A percentile compares a stretch with the other conserved stretches of the same genome.
These are phyloP conservation scores for Bombus polaris DNA, from an alignment of 1,140 invertebrate genomes.

Conservation along the genomic window DNA sequence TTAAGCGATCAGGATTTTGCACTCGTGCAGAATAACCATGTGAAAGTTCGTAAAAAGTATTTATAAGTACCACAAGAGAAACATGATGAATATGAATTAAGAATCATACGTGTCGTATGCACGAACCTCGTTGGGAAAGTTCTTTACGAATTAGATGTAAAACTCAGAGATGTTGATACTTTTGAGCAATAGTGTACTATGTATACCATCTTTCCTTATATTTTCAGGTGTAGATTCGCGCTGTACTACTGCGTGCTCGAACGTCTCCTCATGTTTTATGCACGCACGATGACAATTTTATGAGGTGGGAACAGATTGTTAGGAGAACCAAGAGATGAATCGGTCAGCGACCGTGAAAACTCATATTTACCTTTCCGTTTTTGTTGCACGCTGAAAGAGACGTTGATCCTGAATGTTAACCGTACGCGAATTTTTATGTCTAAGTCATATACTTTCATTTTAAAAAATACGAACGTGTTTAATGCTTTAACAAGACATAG, in stretches of 20 bases:
- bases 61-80: too few relatives aligned
- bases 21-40: too few relatives aligned
- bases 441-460: not conserved
- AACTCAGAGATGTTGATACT: not conserved
- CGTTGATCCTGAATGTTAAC: not conserved
- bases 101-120: too few relatives aligned
- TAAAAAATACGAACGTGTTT: not conserved
- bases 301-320: slow-evolving; percentile 74
- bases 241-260: slow-evolving; percentile 53
- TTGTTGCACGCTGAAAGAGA: not conserved
- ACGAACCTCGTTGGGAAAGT: too few relatives aligned
- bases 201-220: slow-evolving; percentile 33
- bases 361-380: slow-evolving; percentile 10
- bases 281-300: slow-evolving; percentile 78
- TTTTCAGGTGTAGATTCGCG: slow-evolving; percentile 33
- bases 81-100: too few relatives aligned
- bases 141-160: too few relatives aligned
- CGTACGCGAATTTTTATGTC: not conserved
- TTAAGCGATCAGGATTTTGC: too few relatives aligned
- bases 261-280: slow-evolving; percentile 78
- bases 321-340: slow-evolving; percentile 35
- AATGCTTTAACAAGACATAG: too few relatives aligned
- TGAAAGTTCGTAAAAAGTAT: too few relatives aligned
- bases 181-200: not conserved
- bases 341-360: slow-evolving; percentile 14